Base-by-base conservation (phyloP, 2,113 vertebrate genomes). In the Pterocles orientalis region DNA sequence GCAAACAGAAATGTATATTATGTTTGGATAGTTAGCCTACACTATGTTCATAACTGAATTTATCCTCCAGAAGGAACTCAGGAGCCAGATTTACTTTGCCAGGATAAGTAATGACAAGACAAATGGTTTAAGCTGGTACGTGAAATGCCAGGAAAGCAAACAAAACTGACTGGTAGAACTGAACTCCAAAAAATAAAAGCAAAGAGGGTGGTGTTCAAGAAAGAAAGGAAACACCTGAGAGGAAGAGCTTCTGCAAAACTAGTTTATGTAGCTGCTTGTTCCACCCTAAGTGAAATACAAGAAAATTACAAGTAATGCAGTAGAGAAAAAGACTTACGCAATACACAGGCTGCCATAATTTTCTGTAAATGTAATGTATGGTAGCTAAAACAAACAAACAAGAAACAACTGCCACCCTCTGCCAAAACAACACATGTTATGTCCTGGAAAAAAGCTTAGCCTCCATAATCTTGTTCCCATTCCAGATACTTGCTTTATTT, bases 241-340 rank as follows among this genome's bases (percentile, higher is more conserved):
- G 57, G 66, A 91, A 79, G 29, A 94, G 34, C 36, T 91, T 77
- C 64, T 84, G 57, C 64, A 84, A 77, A 96, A 96, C 56, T 86
- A 75, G 39, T 57, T 90, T 73, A 68, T 58, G 26, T 12, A 81
- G 71, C 64, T 92, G 36, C 64, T 39, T 77, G 34, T 48, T 94
- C 33, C 26, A 47, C 24, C 48, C 8, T 19, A 26, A 48, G 17
- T 41, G 78, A 68, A 89, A 80, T 4, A 17, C 26, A 64, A 81
- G 34, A 75, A 72, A 86, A 82, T 18, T n/a, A 39, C 19, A 64
- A 78, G 47, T 4, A 71, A 48, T 12, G 26, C 51, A 71, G 57
- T 20, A 11, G 29, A 90, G 39, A 54, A 70, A 78, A 18, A 54
- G 10, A 54, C 41, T 87, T 92, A 84, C 10, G n/a, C 72, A 94